Evolutionary conservation across 2,888 invertebrate species (phyloP).

Genomic region (Drosophila sordidula): DNA sequence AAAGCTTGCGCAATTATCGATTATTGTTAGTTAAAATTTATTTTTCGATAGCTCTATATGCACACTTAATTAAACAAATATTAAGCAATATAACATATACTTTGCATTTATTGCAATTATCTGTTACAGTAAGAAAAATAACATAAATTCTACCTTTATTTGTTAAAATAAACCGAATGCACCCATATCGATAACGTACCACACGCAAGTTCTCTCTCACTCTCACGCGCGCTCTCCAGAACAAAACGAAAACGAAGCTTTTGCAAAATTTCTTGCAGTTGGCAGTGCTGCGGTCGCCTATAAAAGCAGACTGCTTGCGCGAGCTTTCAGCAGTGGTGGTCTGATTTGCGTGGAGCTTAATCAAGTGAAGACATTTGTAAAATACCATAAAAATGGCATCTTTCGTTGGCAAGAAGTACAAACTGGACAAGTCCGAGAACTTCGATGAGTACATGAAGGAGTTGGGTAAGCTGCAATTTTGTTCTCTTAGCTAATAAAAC

Average conservation of each 20-base stretch:
- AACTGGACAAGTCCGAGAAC: constrained; percentile 91
- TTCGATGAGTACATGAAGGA: constrained; percentile 96
- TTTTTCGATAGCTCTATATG: too few relatives aligned
- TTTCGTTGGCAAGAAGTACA: constrained; percentile 91
- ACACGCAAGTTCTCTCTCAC: constrained; percentile 3
- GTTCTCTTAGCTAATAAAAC: not conserved
- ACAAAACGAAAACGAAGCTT: constrained; percentile 27
- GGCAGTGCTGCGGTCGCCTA: constrained; percentile 36
- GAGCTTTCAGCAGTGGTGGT: constrained; percentile 53
- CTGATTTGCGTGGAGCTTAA: constrained; percentile 27
- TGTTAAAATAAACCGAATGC: constrained; percentile 21
- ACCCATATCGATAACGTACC: constrained; percentile 31
- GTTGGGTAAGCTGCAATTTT: constrained; percentile 88
- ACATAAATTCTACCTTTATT: constrained; percentile 22
- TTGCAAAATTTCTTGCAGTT: constrained; percentile 16
- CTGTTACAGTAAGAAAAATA: constrained; percentile 10
- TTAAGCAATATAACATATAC: not conserved
- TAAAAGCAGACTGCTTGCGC: constrained; percentile 35
- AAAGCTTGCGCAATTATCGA: constrained; percentile 1
- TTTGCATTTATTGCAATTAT: not conserved
- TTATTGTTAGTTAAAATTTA: not conserved
- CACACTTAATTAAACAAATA: not conserved
- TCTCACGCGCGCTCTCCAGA: constrained; percentile 6
- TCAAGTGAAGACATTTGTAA: constrained; percentile 20
- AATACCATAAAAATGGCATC: constrained; percentile 76